A percentile compares a stretch with the other conserved stretches of the same genome.
Evolutionary conservation across 35 echinoderm and acorn worm genomes (phyloP).

Genomic region (Hemicentrotus pulcherrimus): DNA sequence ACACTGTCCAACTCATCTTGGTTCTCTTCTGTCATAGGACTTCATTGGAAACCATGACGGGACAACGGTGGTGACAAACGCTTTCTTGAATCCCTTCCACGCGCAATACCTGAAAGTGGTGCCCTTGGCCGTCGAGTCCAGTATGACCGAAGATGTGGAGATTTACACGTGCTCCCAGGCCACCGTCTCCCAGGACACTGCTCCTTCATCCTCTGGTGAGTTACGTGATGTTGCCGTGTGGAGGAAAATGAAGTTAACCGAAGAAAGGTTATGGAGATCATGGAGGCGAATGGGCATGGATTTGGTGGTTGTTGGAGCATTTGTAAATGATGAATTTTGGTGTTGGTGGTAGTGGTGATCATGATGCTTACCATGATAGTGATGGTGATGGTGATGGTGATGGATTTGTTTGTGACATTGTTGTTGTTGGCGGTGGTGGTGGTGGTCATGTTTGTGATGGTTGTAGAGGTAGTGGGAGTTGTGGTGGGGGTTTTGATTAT

Average conservation of each 20-base stretch:
- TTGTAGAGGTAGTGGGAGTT: too few relatives aligned
- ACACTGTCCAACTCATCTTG: too few relatives aligned
- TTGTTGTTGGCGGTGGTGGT: too few relatives aligned
- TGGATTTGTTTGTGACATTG: too few relatives aligned
- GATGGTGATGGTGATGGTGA: too few relatives aligned
- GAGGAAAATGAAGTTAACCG: neutral
- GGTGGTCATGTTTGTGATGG: too few relatives aligned
- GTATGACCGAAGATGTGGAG: constrained; percentile 25
- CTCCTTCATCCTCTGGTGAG: constrained; percentile 61
- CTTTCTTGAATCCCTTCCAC: constrained; percentile 66
- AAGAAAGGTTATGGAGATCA: neutral
- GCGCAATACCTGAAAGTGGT: constrained; percentile 63
- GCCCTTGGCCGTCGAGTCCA: constrained; percentile 39
- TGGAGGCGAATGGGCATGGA: neutral
- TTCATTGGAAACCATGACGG: constrained; percentile 73
- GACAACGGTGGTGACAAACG: constrained; percentile 55
- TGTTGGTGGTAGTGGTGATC: too few relatives aligned
- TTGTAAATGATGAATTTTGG: too few relatives aligned
- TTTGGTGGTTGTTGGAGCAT: too few relatives aligned
- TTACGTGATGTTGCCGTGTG: neutral
- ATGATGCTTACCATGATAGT: too few relatives aligned
- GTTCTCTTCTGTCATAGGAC: constrained; percentile 34
- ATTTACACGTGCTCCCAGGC: constrained; percentile 53
- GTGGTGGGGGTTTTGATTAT: too few relatives aligned
- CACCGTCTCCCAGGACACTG: neutral